A percentile compares a stretch with the other conserved stretches of the same genome.
Conservation (phyloP, 1,140 invertebrate genomes). For the Anagrus nilaparvatae region DNA sequence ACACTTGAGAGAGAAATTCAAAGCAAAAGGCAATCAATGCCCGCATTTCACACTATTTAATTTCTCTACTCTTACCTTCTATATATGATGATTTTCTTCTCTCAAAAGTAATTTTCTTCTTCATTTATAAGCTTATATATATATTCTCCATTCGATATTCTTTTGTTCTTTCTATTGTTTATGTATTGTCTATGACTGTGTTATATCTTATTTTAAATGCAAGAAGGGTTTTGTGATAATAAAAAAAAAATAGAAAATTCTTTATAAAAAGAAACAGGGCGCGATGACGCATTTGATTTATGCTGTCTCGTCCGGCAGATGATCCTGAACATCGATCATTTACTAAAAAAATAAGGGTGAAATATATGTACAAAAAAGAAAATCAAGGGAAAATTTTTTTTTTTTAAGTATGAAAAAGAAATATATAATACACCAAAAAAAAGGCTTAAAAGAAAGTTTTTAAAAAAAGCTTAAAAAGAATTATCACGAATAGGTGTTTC, state of each 20-base stretch:
- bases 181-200: not conserved
- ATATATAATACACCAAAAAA: no score
- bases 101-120: constrained; percentile 16
- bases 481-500: no score
- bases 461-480: no score
- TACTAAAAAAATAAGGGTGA: no score
- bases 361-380: no score
- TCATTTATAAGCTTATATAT: no score
- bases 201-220: not conserved
- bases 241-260: constrained; percentile 15
- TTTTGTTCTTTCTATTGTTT: not conserved
- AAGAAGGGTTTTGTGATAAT: not conserved
- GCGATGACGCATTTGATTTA: constrained; percentile 27
- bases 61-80: constrained; percentile 24
- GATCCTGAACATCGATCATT: constrained; percentile 31
- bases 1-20: constrained; percentile 9
- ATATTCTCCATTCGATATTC: not conserved
- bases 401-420: no score
- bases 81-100: constrained; percentile 21
- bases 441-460: no score
- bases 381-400: no score
- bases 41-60: constrained; percentile 25
- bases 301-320: constrained; percentile 25
- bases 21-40: constrained; percentile 23
- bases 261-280: no score